Percentiles rank a stretch among this genome's conserved stretches.
Evolutionary conservation across 2,797 vertebrate species (phyloP).

Genomic region (Myotis findleyi): DNA sequence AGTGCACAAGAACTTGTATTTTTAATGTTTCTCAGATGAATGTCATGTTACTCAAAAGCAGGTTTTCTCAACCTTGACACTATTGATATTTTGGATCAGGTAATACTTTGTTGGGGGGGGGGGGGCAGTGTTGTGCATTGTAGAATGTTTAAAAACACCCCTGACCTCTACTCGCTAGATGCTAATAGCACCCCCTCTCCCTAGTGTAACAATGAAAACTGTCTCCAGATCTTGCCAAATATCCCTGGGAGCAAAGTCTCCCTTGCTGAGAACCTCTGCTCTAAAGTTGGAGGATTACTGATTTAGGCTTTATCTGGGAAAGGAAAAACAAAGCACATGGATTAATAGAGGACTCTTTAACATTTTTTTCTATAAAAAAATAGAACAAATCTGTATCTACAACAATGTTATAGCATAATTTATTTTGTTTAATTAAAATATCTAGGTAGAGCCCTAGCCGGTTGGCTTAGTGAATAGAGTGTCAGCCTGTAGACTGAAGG

Average conservation of each 20-base stretch:
- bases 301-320: not conserved
- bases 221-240: not conserved
- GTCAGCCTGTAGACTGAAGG: too few relatives aligned
- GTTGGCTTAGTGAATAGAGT: too few relatives aligned
- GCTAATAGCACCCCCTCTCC: not conserved
- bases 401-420: not conserved
- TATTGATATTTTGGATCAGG: not conserved
- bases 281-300: not conserved
- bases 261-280: not conserved
- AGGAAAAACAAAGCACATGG: not conserved
- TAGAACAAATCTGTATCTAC: not conserved
- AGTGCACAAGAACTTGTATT: not conserved
- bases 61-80: not conserved
- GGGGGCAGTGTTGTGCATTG: not conserved
- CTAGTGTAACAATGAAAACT: not conserved
- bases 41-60: not conserved
- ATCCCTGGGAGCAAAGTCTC: not conserved
- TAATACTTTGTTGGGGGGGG: not conserved
- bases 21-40: not conserved
- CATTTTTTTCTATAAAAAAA: not conserved
- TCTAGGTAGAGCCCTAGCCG: not conserved
- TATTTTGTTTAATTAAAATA: conserved; percentile 23
- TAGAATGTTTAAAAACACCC: not conserved
- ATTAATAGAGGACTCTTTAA: not conserved
- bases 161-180: not conserved